Percentiles rank a stretch among this genome's conserved stretches.
Evolutionary conservation across 2,888 invertebrate genomes (phyloP).

Genomic region (Spicauda simplicius): DNA sequence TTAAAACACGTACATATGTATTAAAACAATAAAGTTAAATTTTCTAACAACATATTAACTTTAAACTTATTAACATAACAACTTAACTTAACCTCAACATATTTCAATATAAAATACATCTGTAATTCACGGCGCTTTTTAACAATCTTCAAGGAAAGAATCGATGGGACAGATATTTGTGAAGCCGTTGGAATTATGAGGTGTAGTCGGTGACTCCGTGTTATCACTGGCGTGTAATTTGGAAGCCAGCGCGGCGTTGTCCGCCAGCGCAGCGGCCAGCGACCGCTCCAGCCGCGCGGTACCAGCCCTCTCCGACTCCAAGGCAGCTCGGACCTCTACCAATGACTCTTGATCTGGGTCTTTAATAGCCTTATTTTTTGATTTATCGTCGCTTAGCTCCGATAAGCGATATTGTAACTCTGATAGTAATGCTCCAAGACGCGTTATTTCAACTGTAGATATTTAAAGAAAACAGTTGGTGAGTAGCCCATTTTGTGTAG

Average conservation of each 20-base stretch:
- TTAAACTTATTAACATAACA: no score
- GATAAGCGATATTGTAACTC: constrained; percentile 59
- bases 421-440: constrained; percentile 57
- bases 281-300: constrained; percentile 64
- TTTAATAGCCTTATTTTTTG: constrained; percentile 41
- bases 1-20: no score
- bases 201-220: constrained; percentile 41
- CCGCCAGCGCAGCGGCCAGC: constrained; percentile 65
- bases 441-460: constrained; percentile 63
- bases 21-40: no score
- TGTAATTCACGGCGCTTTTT: no score
- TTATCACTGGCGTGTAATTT: constrained; percentile 58
- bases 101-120: no score
- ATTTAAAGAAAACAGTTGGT: no score
- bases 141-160: constrained; percentile 69
- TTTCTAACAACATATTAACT: no score
- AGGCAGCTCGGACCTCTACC: constrained; percentile 58
- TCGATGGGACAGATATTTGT: constrained; percentile 67
- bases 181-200: constrained; percentile 43
- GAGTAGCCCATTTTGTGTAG: no score
- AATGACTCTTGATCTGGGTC: constrained; percentile 55
- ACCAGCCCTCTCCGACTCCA: constrained; percentile 68
- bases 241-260: constrained; percentile 65
- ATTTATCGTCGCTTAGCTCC: constrained; percentile 37
- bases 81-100: no score